phyloP scores from a whole-genome alignment of 2,797 vertebrate species.

The Sitta carolinensis region DNA sequence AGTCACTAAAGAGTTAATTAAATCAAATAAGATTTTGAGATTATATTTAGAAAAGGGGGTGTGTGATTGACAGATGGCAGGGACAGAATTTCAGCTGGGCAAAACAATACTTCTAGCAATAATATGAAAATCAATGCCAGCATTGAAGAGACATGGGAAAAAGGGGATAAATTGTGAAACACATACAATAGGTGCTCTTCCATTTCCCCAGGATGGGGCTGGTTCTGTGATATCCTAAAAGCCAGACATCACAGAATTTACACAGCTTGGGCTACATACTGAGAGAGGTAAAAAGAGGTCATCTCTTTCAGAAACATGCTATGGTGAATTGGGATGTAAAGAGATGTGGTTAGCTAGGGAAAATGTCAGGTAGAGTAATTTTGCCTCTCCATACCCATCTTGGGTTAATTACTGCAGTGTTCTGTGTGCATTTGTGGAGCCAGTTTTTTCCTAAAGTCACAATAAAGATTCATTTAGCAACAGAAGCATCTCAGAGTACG shows the following conservation, averaged over 20 bases:
- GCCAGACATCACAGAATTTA: slow-evolving; percentile 47
- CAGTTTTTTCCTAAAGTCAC: background rate
- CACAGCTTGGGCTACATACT: slow-evolving; percentile 6
- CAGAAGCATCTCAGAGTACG: background rate
- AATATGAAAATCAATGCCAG: background rate
- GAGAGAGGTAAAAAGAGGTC: slow-evolving; percentile 42
- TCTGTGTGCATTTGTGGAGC: background rate
- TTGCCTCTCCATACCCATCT: background rate
- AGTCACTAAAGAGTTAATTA: background rate
- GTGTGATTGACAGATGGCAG: background rate
- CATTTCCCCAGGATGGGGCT: background rate
- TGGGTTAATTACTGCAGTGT: background rate
- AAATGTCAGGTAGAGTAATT: slow-evolving; percentile 7
- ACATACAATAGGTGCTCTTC: background rate
- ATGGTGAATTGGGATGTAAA: background rate
- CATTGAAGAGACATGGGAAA: background rate
- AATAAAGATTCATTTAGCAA: background rate
- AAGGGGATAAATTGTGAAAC: background rate
- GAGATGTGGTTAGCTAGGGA: background rate
- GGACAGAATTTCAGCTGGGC: background rate
- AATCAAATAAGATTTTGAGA: background rate
- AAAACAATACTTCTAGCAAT: background rate
- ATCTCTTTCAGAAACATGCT: slow-evolving; percentile 28
- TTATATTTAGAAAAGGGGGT: background rate
- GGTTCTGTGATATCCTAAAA: slow-evolving; percentile 44